Evolutionary conservation across 2,888 invertebrate species (phyloP).

Genomic region (Dorcus parallelipipedus): DNA sequence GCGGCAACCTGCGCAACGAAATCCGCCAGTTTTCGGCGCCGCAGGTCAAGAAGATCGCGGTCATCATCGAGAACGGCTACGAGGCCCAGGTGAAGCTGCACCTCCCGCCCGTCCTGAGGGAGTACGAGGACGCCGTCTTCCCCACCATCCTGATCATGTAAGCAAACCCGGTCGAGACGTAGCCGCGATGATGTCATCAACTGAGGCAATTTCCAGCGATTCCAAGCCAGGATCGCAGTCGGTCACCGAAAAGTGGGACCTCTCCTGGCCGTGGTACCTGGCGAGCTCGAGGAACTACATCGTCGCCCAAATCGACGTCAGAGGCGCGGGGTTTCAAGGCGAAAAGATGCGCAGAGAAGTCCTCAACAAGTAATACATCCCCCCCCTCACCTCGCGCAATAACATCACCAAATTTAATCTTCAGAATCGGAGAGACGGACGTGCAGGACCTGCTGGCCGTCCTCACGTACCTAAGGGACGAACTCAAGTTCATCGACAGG

Average conservation of each 20-base stretch:
- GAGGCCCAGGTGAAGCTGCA: conserved; percentile 74
- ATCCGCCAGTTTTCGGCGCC: conserved; percentile 70
- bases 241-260: conserved; percentile 75
- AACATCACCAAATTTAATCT: conserved; percentile 23
- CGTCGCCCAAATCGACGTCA: conserved; percentile 83
- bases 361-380: conserved; percentile 55
- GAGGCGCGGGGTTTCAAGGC: conserved; percentile 83
- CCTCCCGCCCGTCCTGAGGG: conserved; percentile 78
- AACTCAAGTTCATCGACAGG: conserved; percentile 78
- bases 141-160: conserved; percentile 82
- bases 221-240: conserved; percentile 80
- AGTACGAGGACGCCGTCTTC: conserved; percentile 77
- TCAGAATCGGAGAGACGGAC: conserved; percentile 60
- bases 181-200: no score
- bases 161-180: conserved; percentile 45
- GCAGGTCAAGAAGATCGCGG: conserved; percentile 64
- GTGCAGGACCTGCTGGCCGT: conserved; percentile 62
- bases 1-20: conserved; percentile 60
- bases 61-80: conserved; percentile 62
- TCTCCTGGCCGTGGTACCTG: conserved; percentile 84
- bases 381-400: neutral
- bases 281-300: conserved; percentile 79
- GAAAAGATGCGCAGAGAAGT: conserved; percentile 70
- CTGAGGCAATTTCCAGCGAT: conserved; percentile 53
- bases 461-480: conserved; percentile 70